Base-by-base conservation (phyloP, 2,113 vertebrate genomes). In the Gobiocypris rarus region DNA sequence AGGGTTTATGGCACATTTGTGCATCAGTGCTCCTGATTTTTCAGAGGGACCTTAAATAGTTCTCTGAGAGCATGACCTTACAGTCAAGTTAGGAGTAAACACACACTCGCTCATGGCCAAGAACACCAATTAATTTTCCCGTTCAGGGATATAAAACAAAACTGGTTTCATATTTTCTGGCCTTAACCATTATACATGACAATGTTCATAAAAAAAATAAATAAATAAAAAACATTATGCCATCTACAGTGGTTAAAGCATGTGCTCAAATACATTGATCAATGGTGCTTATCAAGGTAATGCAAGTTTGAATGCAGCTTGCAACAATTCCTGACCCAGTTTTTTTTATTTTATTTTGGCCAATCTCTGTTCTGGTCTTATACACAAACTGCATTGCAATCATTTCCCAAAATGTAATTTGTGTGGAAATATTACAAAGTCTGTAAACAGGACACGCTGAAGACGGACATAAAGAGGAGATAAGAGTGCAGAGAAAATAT, bases 1-100 rank as follows among this genome's bases (percentile, higher is more conserved):
- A 65, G 28, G 3, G n/a, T 78, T 79, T 80, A 61, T 61, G 77
- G 15, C 77, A 65, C 3, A 50, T 26, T 43, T 65, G 14, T 48
- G 59, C 58, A 65, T 31, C 43, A 50, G 17, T 61, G 54, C 26
- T 50, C 67, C 38, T 50, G 9, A 31, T 48, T 28, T 65, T 65
- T 80, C 1, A 0, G 8, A 63, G 71, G 24, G 71, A 52, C 45
- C 54, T 26, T 24, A 2, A 59, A 58, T 41, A 9, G 34, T 9
- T 17, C 9, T 45, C 58, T 63, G n/a, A 45, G 15, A 19, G n/a
- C 54, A 77, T 41, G 54, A 79, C 15, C 34, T 80, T 22, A 13
- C 24, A 11, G 15, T 65, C 24, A 59, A 4, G 15, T 6, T 28
- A 63, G 41, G n/a, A 45, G 31, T 0, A n/a, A 22, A 58, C 11